A percentile compares a stretch with the other conserved stretches of the same genome.
These are phyloP conservation scores for Drosophila leontia DNA, from an alignment of 1,140 invertebrate genomes.

Conservation along the genomic window DNA sequence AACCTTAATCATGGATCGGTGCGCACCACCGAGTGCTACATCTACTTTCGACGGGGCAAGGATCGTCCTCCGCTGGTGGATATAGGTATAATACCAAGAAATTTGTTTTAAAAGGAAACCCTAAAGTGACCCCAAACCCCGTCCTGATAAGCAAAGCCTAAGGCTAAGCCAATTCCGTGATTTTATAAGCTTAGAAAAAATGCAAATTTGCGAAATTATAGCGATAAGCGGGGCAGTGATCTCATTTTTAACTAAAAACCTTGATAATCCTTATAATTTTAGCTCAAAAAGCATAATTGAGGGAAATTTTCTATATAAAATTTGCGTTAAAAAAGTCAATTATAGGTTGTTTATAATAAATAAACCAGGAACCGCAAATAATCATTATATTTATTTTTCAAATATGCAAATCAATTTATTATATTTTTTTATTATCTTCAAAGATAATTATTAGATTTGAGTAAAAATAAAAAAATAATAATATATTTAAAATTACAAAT, in stretches of 20 bases:
- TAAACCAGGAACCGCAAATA: no score
- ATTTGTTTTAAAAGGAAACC: background rate
- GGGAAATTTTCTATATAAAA: background rate
- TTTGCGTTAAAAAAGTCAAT: background rate
- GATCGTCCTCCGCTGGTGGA: slow-evolving; percentile 99
- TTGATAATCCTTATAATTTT: no score
- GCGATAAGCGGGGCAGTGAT: background rate
- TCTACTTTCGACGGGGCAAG: slow-evolving; percentile 95
- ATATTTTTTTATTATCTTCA: no score
- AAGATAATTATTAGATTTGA: no score
- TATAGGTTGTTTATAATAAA: background rate
- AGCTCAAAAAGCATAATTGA: background rate
- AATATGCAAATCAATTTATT: no score
- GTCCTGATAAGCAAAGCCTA: background rate
- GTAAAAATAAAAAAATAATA: no score
- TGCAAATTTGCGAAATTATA: background rate
- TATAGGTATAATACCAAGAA: slow-evolving; percentile 90
- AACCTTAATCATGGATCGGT: slow-evolving; percentile 99
- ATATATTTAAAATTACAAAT: no score
- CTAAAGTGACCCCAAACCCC: background rate
- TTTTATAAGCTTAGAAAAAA: background rate
- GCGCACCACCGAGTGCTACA: slow-evolving; percentile 95
- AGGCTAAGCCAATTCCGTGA: no score
- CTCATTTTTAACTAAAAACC: background rate
- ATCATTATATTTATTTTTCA: no score